Evolutionary conservation across 2,113 vertebrate species (phyloP), one percentile per base, ranked within the genome.

Genomic region (Campylomormyrus tamandua): DNA sequence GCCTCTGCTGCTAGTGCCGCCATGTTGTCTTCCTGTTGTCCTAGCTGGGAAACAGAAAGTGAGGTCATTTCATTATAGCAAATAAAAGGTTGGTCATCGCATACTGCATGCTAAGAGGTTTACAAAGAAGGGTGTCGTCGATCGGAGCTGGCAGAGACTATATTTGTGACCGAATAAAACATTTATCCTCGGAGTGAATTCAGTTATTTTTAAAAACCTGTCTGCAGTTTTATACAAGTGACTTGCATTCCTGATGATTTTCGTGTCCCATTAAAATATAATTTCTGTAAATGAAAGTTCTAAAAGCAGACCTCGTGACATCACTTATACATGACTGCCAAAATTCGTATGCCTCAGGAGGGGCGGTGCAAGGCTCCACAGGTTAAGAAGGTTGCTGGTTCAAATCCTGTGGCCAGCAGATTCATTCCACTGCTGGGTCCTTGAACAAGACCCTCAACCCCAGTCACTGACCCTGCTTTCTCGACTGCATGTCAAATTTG

Each of bases 21-120:
- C 53, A 93, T 11, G 13, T 66, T 88, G 42, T 91, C 83, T 49
- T 93, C 92, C 13, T 70, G 53, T 50, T 92, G 86, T 6, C 31
- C 80, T 56, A 92, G 88, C 93, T 93, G 27, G 70, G 88, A 9
- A 66, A 53, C 46, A 70, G 56, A 42, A n/a, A 70, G 13, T 70
- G 58, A 66, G 10, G 87, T 70, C 9, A 90, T 11, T 11, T 3
- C 10, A 15, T 80, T 19, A 77, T 19, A 90, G 19, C 83, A 39
- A 88, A 87, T 83, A 77, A 24, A 83, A 2, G 45, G 19, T 3
- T 10, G 42, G 19, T 48, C 17, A 46, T 48, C 0, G 45, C 39
- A 84, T 84, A 84, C 2, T 24, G n/a, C 21, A 84, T 48, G 45
- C 7, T 46, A 13, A 46, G 17, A 19, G 15, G 8, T 42, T 24